Percentiles rank a stretch among this genome's conserved stretches.
Evolutionary conservation across 2,888 invertebrate genomes (phyloP).

Genomic region (Tricholauxania praeusta): DNA sequence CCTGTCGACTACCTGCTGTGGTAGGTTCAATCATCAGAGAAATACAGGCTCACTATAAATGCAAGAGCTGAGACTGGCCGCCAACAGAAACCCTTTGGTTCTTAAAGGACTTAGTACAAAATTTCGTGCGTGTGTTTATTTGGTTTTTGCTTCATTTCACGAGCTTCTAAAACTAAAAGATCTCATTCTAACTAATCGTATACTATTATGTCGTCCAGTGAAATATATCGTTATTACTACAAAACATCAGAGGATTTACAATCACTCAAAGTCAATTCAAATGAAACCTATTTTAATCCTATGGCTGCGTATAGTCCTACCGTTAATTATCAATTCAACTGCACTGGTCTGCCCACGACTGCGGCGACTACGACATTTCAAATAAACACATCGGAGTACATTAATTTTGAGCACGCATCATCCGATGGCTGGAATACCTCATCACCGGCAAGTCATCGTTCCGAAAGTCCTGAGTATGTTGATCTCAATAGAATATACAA

Average conservation of each 20-base stretch:
- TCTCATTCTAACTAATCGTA: no score
- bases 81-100: constrained; percentile 55
- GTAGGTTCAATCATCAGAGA: constrained; percentile 47
- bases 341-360: constrained; percentile 51
- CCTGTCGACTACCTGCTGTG: constrained; percentile 51
- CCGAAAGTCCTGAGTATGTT: constrained; percentile 67
- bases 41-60: constrained; percentile 55
- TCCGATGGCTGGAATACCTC: constrained; percentile 68
- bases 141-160: background rate
- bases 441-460: constrained; percentile 67
- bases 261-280: constrained; percentile 56
- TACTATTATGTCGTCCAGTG: constrained; percentile 62
- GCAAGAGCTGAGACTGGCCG: constrained; percentile 46
- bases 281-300: constrained; percentile 63
- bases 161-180: no score
- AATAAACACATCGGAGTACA: constrained; percentile 60
- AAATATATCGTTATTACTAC: constrained; percentile 67
- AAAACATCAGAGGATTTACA: constrained; percentile 66
- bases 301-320: constrained; percentile 64
- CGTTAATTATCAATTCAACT: constrained; percentile 53
- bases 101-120: constrained; percentile 46
- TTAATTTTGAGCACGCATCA: constrained; percentile 65
- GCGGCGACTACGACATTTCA: constrained; percentile 49
- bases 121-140: constrained; percentile 32
- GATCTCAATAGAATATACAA: constrained; percentile 64